Conservation (phyloP, 2,797 vertebrate species). For the Enteromius viviparus region DNA sequence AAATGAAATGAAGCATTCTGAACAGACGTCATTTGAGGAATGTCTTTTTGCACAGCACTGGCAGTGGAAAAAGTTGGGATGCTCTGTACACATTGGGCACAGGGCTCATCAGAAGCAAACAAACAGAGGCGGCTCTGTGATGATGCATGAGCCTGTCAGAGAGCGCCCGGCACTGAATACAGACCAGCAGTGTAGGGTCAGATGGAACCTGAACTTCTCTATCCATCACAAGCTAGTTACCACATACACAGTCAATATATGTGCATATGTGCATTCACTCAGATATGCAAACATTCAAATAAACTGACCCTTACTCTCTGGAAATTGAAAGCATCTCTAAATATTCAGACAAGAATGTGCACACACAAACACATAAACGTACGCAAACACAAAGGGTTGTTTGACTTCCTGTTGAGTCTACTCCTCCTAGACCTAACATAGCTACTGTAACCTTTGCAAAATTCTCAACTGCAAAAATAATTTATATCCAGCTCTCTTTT, state of each 20-base stretch:
- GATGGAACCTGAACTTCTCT: constrained; percentile 41
- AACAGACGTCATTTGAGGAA: constrained; percentile 43
- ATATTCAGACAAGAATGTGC: constrained; percentile 47
- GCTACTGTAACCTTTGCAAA: constrained; percentile 38
- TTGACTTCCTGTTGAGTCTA: constrained; percentile 57
- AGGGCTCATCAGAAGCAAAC: constrained; percentile 47
- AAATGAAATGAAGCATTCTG: constrained; percentile 51
- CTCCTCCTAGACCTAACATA: constrained; percentile 36
- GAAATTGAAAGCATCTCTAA: constrained; percentile 39
- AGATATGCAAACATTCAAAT: background rate
- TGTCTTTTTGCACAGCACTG: constrained; percentile 45
- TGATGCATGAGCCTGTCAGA: constrained; percentile 55
- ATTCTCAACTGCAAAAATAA: constrained; percentile 47
- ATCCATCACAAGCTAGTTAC: constrained; percentile 22
- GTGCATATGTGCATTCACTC: constrained; percentile 23
- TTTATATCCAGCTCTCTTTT: constrained; percentile 31
- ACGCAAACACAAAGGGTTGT: constrained; percentile 40
- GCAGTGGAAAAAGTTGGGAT: constrained; percentile 45
- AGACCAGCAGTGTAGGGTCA: constrained; percentile 48
- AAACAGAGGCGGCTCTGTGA: constrained; percentile 50
- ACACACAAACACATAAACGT: constrained; percentile 28
- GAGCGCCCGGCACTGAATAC: constrained; percentile 33
- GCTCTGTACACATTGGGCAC: constrained; percentile 44
- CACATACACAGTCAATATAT: constrained; percentile 6
- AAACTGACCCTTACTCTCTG: constrained; percentile 31